Evolutionary conservation across 2,113 vertebrate species (phyloP).

Genomic region (Cyanoramphus novaezelandiae): DNA sequence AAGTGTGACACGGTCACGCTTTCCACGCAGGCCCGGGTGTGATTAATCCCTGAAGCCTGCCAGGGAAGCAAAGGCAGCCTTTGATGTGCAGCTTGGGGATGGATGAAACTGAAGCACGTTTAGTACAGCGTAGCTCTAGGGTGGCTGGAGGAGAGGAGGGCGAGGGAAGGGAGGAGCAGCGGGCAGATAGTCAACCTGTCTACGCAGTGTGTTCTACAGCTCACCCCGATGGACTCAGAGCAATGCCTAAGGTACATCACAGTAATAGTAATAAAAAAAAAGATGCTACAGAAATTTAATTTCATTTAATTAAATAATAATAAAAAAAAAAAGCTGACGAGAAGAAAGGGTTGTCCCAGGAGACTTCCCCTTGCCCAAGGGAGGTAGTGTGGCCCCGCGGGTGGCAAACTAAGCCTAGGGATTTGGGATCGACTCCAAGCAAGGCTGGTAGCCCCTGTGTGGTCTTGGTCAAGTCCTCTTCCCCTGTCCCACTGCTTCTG

Average conservation of each 20-base stretch:
- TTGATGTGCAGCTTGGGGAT: conserved; percentile 47
- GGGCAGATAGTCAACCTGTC: background rate
- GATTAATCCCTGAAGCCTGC: conserved; percentile 32
- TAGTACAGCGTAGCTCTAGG: background rate
- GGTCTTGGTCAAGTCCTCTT: background rate
- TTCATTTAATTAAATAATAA: conserved; percentile 5
- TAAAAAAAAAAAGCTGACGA: fast-evolving
- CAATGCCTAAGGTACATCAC: background rate
- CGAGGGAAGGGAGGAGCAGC: background rate
- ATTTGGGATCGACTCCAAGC: background rate
- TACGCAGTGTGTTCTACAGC: background rate
- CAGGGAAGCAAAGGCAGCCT: conserved; percentile 27
- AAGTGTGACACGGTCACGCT: background rate
- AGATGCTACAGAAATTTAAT: conserved; percentile 34
- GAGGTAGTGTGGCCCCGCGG: background rate
- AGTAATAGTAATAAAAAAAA: background rate
- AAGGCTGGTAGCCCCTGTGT: background rate
- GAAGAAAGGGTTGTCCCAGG: background rate
- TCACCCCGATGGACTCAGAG: background rate
- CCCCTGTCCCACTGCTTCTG: background rate
- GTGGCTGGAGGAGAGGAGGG: background rate
- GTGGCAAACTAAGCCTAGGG: background rate
- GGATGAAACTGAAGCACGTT: background rate
- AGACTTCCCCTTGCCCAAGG: background rate
- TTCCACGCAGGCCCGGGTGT: background rate